Percentiles rank a stretch among this genome's conserved stretches.
Conservation (phyloP, 2,888 invertebrate species). For the Ormyrus thymus region DNA sequence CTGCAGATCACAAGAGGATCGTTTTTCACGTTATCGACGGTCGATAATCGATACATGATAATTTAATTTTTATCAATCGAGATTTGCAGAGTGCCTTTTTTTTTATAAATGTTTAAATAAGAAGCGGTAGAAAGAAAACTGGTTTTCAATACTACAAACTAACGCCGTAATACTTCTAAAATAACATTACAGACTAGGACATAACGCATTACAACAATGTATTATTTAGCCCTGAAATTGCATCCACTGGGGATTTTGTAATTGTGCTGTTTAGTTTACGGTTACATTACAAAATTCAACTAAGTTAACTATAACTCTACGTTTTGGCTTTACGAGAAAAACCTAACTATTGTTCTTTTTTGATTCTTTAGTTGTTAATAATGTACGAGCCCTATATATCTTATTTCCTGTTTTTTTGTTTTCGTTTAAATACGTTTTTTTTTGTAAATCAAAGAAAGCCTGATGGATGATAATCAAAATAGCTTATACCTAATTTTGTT, state of each 20-base stretch:
- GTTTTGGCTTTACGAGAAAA: constrained; percentile 39
- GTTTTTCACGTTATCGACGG: constrained; percentile 18
- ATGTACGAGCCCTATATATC: not conserved
- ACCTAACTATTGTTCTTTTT: constrained; percentile 19
- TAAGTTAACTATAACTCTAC: constrained; percentile 18
- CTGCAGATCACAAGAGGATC: constrained; percentile 29
- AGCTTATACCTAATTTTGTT: not conserved
- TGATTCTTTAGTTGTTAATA: not conserved
- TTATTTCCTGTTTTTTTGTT: not conserved
- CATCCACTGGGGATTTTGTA: constrained; percentile 9
- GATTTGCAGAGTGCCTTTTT: not conserved
- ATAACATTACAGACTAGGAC: constrained; percentile 49
- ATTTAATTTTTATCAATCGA: not conserved
- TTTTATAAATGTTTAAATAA: not conserved
- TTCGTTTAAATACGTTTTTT: too few species aligned
- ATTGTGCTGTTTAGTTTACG: not conserved
- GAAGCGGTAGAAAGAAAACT: not conserved
- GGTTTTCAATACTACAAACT: constrained; percentile 5
- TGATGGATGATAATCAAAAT: too few species aligned
- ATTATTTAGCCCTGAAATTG: constrained; percentile 38
- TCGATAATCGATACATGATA: constrained; percentile 23
- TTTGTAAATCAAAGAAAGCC: too few species aligned
- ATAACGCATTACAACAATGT: constrained; percentile 15
- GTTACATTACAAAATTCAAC: constrained; percentile 6
- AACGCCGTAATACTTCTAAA: constrained; percentile 10